A percentile compares a stretch with the other conserved stretches of the same genome.
Evolutionary conservation across 2,888 invertebrate genomes (phyloP).

Genomic region (Cacoxenus indagator): DNA sequence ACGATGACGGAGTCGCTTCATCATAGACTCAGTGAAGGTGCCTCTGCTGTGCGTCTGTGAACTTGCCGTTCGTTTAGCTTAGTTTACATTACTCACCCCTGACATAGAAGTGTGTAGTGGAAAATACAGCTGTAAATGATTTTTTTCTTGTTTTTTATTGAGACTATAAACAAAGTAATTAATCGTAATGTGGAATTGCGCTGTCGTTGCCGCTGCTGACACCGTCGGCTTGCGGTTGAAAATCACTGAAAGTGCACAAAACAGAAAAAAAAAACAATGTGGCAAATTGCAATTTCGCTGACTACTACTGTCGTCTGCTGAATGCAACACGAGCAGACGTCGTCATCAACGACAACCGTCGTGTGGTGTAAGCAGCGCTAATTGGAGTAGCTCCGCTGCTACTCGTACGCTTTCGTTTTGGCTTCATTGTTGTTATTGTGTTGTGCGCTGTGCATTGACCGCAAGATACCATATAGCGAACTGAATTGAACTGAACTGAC

Average conservation of each 20-base stretch:
- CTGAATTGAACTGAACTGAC: neutral
- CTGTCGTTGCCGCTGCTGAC: neutral
- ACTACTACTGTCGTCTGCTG: neutral
- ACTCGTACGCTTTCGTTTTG: neutral
- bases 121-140: slow-evolving; percentile 5
- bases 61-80: neutral
- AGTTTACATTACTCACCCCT: neutral
- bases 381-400: slow-evolving; percentile 6
- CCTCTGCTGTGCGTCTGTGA: neutral
- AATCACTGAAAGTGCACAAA: neutral
- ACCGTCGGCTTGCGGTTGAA: neutral
- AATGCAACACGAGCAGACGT: too few species aligned
- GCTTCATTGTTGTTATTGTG: neutral
- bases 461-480: neutral
- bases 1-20: too few species aligned
- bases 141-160: slow-evolving; percentile 7
- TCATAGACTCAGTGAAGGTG: too few species aligned
- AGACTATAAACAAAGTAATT: slow-evolving; percentile 22
- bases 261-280: neutral
- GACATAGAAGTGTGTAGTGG: neutral
- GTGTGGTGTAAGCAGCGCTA: neutral
- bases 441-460: slow-evolving; percentile 7
- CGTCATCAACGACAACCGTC: neutral
- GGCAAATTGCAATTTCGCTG: neutral
- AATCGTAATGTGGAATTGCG: slow-evolving; percentile 14